These are phyloP conservation scores for Protobothrops flavoviridis DNA, from an alignment of 2,113 vertebrate genomes.

Conservation along the genomic window DNA sequence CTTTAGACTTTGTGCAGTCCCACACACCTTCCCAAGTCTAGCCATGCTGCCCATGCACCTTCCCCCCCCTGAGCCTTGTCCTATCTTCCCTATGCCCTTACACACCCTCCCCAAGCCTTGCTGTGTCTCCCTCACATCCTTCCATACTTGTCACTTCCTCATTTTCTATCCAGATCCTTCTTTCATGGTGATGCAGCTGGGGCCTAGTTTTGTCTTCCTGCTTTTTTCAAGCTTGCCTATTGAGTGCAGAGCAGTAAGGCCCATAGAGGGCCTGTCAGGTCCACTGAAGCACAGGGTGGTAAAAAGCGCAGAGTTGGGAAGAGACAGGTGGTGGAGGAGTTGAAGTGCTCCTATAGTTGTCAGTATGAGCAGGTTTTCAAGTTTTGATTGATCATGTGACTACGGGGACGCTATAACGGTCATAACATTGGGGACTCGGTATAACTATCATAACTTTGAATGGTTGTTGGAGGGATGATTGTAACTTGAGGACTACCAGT, in stretches of 20 bases:
- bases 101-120: too few relatives aligned
- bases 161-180: too few relatives aligned
- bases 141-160: too few relatives aligned
- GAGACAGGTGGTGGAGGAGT: neutral
- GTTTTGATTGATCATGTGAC: neutral
- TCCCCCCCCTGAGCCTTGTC: too few relatives aligned
- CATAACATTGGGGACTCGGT: neutral
- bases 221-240: neutral
- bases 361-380: neutral
- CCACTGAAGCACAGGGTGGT: neutral
- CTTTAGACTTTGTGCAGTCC: too few relatives aligned
- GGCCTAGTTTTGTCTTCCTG: neutral
- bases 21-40: too few relatives aligned
- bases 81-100: too few relatives aligned
- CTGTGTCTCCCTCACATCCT: too few relatives aligned
- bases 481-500: neutral
- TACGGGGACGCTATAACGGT: neutral
- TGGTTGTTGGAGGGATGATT: neutral
- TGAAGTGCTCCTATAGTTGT: neutral
- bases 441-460: neutral
- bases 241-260: neutral
- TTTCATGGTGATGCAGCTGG: too few relatives aligned
- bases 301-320: neutral
- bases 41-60: too few relatives aligned
- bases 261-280: too few relatives aligned